Evolutionary conservation across 2,888 invertebrate species (phyloP).

Genomic region (Panopea generosa): DNA sequence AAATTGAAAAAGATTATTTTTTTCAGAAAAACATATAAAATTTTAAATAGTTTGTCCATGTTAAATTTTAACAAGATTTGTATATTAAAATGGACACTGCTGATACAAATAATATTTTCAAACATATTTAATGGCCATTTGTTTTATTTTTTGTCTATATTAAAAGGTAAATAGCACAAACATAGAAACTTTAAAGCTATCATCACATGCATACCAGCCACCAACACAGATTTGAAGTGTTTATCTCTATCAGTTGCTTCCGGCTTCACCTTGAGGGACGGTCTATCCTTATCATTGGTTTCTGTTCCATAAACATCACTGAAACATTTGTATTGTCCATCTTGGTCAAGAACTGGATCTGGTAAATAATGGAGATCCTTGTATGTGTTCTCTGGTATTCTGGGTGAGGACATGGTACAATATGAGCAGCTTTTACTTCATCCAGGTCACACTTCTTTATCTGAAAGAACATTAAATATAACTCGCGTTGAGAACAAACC

Average conservation of each 20-base stretch:
- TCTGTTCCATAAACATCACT: constrained; percentile 18
- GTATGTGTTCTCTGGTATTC: constrained; percentile 10
- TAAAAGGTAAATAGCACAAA: too few relatives aligned
- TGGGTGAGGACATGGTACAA: constrained; percentile 17
- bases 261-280: neutral
- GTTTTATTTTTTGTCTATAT: too few relatives aligned
- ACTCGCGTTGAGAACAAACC: too few relatives aligned
- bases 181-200: too few relatives aligned
- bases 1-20: too few relatives aligned
- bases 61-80: too few relatives aligned
- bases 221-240: constrained; percentile 20
- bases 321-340: neutral
- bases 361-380: constrained; percentile 24
- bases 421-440: constrained; percentile 13
- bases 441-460: constrained; percentile 10
- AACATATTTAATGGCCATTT: too few relatives aligned
- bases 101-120: too few relatives aligned
- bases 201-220: constrained; percentile 26
- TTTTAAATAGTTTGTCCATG: too few relatives aligned
- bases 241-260: constrained; percentile 22
- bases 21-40: too few relatives aligned
- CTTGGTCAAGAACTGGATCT: constrained; percentile 8
- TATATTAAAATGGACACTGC: too few relatives aligned
- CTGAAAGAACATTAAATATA: constrained; percentile 1
- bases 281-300: constrained; percentile 14